A percentile compares a stretch with the other conserved stretches of the same genome.
phyloP scores from a whole-genome alignment of 2,113 vertebrate genomes.

The Alligator mississippiensis region DNA sequence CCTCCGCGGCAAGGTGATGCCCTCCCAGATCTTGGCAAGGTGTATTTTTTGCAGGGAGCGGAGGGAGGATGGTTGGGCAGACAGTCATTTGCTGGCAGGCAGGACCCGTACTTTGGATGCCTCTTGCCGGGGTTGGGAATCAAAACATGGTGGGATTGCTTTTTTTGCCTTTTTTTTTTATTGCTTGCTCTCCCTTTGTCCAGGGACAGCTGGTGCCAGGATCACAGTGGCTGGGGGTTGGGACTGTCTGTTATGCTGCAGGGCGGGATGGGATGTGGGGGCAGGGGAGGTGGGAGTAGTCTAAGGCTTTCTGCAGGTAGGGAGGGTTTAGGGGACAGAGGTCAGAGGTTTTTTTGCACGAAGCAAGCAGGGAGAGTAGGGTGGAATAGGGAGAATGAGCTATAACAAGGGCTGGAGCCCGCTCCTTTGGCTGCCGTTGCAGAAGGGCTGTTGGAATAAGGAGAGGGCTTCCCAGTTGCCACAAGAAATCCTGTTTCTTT shows the following conservation, averaged over 20 bases:
- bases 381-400: rapidly evolving
- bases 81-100: background rate
- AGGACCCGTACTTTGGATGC: background rate
- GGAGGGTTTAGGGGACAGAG: constrained; percentile 54
- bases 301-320: background rate
- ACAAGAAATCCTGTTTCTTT: background rate
- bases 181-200: constrained; percentile 56
- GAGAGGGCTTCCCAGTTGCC: too few relatives aligned
- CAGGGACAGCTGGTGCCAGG: constrained; percentile 72
- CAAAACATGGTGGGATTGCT: background rate
- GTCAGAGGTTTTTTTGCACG: background rate
- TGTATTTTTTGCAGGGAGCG: background rate
- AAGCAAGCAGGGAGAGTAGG: background rate
- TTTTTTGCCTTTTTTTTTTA: constrained; percentile 9
- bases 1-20: rapidly evolving
- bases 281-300: constrained; percentile 48
- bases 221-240: constrained; percentile 52
- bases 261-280: constrained; percentile 38
- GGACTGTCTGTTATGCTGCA: background rate
- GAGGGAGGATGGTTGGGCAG: background rate
- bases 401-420: background rate
- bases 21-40: rapidly evolving
- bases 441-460: too few relatives aligned
- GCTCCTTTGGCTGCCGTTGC: too few relatives aligned
- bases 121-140: background rate